Conservation (phyloP, 2,888 invertebrate genomes). For the Autographa pulchrina region DNA sequence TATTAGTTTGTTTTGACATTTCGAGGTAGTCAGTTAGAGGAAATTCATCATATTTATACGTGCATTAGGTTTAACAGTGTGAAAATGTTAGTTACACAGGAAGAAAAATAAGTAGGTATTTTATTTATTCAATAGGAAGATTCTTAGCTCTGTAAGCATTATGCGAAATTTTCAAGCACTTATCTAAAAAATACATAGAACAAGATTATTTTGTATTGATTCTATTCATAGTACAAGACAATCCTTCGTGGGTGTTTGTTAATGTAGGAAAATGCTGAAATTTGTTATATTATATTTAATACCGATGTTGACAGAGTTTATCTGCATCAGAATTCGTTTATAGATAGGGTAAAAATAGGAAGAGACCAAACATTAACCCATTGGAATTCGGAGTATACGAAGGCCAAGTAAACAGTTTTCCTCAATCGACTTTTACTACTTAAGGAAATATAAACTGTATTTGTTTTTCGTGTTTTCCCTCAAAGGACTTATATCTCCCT, state of each 20-base stretch:
- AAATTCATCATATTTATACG: background rate
- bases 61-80: background rate
- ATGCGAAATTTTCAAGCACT: too few species aligned
- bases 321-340: background rate
- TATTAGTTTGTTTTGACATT: background rate
- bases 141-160: too few species aligned
- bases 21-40: background rate
- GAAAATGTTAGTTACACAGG: background rate
- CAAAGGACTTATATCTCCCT: constrained; percentile 6
- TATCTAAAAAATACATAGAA: too few species aligned
- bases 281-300: too few species aligned
- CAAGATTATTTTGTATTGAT: too few species aligned
- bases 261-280: too few species aligned
- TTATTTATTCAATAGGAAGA: too few species aligned
- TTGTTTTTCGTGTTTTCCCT: constrained; percentile 29
- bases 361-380: constrained; percentile 19
- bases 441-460: constrained; percentile 35
- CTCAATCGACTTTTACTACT: constrained; percentile 22
- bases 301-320: background rate
- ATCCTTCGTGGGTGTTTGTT: too few species aligned
- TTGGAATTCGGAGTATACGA: constrained; percentile 9
- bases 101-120: too few species aligned
- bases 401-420: constrained; percentile 26
- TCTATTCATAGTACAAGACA: too few species aligned
- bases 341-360: constrained; percentile 19